Base-by-base conservation (phyloP, 2,888 invertebrate species). In the Lypha dubia region DNA sequence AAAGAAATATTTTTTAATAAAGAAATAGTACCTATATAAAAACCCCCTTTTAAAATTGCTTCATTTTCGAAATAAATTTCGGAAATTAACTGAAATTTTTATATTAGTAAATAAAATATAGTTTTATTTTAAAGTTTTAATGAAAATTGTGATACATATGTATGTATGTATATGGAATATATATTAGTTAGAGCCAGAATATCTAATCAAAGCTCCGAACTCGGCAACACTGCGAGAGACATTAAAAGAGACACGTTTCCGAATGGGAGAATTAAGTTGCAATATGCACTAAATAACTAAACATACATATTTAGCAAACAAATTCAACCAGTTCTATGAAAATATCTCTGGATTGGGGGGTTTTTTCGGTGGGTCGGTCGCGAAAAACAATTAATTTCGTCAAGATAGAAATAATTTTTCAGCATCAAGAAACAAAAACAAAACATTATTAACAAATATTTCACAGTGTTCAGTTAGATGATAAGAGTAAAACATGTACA, bases 261-360 rank as follows among this genome's bases (percentile, higher is more conserved):
- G 15, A 44, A 44, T 56, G 41, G 0, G 56, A 56, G 70, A 70
- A 70, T n/a, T 13, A 44, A 44, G 9, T 44, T 24, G 15, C 15
- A 70, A 20, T 17, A 44, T 38, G 22, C 15, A 32, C 3, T 20
- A 60, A 46, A 22, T 35, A 9, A 28, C 5, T 46, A 49, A 3
- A 49, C 7, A 41, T 38, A 76, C 38, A 38, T 13, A 38, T 60
- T 17, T 28, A 28, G 65, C 17, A 49, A 49, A 49, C 20, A 32
- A 17, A 46, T 79, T 51, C 13, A 79, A 79, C 79, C 71, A 79
- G 79, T 79, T 79, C 44, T 46, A 53, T 44, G 41, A 79, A 62
- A 70, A 58, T 58, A 70, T 79, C n/a, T 35, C n/a, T 51, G 6
- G 28, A 44, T 63, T 53, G 53, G 32, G 70, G 53, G 41, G 15